Evolutionary conservation across 2,888 invertebrate genomes (phyloP).

Genomic region (Smittia aterrima): DNA sequence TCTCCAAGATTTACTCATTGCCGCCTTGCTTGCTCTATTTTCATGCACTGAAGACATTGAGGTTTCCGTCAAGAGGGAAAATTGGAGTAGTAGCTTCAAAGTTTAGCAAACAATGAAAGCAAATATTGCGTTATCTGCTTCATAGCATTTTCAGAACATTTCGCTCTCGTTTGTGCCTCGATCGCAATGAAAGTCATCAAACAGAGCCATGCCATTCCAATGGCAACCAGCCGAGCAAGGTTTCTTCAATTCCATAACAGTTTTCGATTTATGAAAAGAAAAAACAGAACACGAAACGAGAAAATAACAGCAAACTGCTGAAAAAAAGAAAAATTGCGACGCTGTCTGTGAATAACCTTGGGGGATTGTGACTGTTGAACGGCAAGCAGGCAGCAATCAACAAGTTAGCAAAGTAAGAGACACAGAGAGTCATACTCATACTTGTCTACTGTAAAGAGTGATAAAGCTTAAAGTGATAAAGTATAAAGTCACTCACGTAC

Average conservation of each 20-base stretch:
- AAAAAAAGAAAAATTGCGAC: slow-evolving; percentile 18
- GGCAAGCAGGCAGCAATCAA: slow-evolving; percentile 19
- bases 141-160: too few species aligned
- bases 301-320: slow-evolving; percentile 15
- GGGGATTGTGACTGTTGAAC: not conserved
- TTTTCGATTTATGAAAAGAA: not conserved
- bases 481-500: not conserved
- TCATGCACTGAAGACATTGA: too few species aligned
- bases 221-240: slow-evolving; percentile 13
- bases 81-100: too few species aligned
- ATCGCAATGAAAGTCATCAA: not conserved
- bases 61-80: too few species aligned
- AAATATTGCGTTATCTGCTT: too few species aligned
- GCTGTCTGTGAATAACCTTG: slow-evolving; percentile 17
- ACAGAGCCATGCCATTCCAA: not conserved
- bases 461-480: not conserved
- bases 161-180: too few species aligned
- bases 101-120: too few species aligned
- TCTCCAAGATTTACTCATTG: too few species aligned
- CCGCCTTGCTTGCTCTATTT: too few species aligned
- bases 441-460: not conserved
- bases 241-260: slow-evolving; percentile 15
- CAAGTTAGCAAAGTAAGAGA: not conserved
- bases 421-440: not conserved
- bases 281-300: slow-evolving; percentile 9